Conservation (phyloP, 2,888 invertebrate species). For the Agrilus cyanescens region DNA sequence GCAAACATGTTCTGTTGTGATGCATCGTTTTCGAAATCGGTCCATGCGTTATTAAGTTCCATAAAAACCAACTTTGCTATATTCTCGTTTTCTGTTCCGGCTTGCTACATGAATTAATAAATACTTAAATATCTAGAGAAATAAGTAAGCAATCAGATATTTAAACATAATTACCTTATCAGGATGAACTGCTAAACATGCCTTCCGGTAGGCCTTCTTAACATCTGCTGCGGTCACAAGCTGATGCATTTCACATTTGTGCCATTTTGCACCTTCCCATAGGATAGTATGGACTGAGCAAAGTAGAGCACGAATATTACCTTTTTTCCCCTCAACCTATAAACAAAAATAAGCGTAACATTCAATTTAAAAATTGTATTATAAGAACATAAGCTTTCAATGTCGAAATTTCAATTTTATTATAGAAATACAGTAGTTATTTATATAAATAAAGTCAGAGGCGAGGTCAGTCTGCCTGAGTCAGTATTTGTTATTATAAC, state of each 20-base stretch:
- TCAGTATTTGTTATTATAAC: too few species aligned
- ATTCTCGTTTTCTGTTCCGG: conserved; percentile 83
- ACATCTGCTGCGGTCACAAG: conserved; percentile 86
- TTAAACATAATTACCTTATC: conserved; percentile 66
- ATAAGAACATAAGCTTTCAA: too few species aligned
- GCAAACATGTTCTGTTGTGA: conserved; percentile 65
- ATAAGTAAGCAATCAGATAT: background rate
- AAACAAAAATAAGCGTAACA: conserved; percentile 13
- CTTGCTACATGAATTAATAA: conserved; percentile 52
- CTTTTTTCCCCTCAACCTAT: conserved; percentile 89
- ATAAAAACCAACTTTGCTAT: conserved; percentile 95
- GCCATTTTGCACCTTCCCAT: conserved; percentile 91
- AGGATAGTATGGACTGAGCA: conserved; percentile 89
- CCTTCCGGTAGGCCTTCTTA: conserved; percentile 89
- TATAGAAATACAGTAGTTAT: too few species aligned
- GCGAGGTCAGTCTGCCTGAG: too few species aligned
- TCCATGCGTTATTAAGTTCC: conserved; percentile 98
- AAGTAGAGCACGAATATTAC: conserved; percentile 88
- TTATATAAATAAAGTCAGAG: too few species aligned
- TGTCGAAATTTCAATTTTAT: too few species aligned
- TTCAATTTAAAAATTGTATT: background rate
- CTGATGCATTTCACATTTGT: conserved; percentile 88
- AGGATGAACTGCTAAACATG: conserved; percentile 95
- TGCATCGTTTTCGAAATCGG: conserved; percentile 83
- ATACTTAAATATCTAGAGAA: conserved; percentile 2